Conservation (phyloP, 2,797 vertebrate species). For the Lagodon rhomboides region DNA sequence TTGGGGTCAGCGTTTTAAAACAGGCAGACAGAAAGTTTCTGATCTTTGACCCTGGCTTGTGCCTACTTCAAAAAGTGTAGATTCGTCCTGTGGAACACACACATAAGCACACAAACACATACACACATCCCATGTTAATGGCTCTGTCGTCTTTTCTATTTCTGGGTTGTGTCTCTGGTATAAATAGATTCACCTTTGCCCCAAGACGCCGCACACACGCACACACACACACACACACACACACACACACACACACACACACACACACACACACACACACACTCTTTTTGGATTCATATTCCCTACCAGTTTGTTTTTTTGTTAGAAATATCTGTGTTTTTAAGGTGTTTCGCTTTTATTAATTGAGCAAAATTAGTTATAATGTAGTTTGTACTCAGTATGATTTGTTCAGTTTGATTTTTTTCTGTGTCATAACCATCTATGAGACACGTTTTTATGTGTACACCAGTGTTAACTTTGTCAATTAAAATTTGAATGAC, state of each 20-base stretch:
- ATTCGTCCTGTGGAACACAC: constrained; percentile 75
- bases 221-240: constrained; percentile 11
- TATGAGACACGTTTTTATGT: no score
- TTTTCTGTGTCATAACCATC: no score
- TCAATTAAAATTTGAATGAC: no score
- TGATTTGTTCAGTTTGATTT: no score
- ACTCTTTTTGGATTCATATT: no score
- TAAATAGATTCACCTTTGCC: constrained; percentile 80
- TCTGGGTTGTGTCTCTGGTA: constrained; percentile 71
- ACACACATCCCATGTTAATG: constrained; percentile 50
- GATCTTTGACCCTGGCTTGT: constrained; percentile 86
- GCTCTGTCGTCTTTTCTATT: constrained; percentile 64
- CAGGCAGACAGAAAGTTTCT: constrained; percentile 80
- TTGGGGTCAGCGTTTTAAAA: constrained; percentile 77
- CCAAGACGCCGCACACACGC: constrained; percentile 25
- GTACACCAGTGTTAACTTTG: no score
- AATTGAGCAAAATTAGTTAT: no score
- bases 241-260: constrained; percentile 3
- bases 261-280: neutral
- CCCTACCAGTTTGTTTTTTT: no score
- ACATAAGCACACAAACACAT: constrained; percentile 43
- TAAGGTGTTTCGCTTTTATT: no score
- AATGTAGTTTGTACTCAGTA: no score
- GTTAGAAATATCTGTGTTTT: no score
- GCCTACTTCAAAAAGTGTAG: constrained; percentile 81